Evolutionary conservation across 2,113 vertebrate species (phyloP).

Genomic region (Tichodroma muraria): DNA sequence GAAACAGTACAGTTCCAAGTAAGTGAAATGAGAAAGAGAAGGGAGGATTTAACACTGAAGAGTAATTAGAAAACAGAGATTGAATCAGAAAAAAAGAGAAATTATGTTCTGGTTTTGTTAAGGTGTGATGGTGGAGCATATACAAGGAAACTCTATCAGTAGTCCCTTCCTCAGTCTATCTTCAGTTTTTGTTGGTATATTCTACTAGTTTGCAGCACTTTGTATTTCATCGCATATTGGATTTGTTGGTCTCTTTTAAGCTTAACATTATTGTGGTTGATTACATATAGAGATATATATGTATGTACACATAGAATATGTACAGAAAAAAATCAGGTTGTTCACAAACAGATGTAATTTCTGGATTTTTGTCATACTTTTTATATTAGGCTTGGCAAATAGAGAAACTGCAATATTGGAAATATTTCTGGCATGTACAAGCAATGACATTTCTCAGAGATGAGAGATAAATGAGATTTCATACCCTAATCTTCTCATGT

Average conservation of each 20-base stretch:
- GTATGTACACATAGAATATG: neutral
- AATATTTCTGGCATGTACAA: neutral
- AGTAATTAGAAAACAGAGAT: neutral
- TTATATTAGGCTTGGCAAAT: neutral
- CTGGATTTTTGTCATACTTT: neutral
- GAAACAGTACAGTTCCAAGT: neutral
- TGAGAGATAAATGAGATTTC: neutral
- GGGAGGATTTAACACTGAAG: neutral
- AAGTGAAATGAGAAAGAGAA: neutral
- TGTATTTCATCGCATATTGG: neutral
- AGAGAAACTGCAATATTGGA: neutral
- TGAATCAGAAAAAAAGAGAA: neutral
- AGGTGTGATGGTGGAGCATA: rapidly evolving
- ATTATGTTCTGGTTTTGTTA: neutral
- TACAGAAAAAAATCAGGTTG: neutral
- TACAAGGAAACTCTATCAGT: neutral
- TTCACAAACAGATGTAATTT: neutral
- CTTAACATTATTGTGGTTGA: neutral
- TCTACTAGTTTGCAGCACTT: neutral
- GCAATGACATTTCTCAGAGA: neutral
- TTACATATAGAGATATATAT: neutral
- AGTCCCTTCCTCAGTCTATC: neutral
- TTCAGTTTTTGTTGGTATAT: neutral
- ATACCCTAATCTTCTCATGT: neutral
- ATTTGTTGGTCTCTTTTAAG: neutral